These are phyloP conservation scores for Caenorhabditis uteleia DNA, from an alignment of 2,888 invertebrate species.

Conservation along the genomic window DNA sequence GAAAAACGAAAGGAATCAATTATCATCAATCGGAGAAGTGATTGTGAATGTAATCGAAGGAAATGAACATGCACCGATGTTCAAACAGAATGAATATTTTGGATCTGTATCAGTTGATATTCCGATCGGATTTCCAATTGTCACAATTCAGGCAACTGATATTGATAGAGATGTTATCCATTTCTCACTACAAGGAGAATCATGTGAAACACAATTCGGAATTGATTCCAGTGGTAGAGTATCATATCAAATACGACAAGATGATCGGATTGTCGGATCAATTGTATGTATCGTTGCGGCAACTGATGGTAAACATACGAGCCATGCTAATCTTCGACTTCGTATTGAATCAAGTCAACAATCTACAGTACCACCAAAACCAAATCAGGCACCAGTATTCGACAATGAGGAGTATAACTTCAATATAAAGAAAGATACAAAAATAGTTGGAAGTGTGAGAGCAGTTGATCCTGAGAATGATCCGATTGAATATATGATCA, in stretches of 20 bases:
- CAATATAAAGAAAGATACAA: constrained; percentile 7
- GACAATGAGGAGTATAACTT: constrained; percentile 18
- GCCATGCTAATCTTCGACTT: constrained; percentile 14
- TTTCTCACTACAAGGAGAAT: constrained; percentile 30
- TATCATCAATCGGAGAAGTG: constrained; percentile 15
- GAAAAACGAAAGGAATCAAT: constrained; percentile 18
- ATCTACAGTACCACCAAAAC: constrained; percentile 18
- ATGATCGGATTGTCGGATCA: constrained; percentile 10
- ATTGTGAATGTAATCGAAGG: constrained; percentile 11
- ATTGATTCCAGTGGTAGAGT: constrained; percentile 37
- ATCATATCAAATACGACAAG: constrained; percentile 9
- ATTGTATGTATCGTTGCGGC: constrained; percentile 33
- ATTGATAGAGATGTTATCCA: constrained; percentile 19
- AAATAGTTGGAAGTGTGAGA: constrained; percentile 33
- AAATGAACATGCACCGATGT: constrained; percentile 12
- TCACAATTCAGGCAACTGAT: constrained; percentile 41
- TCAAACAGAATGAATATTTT: constrained; percentile 15
- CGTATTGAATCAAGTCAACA: constrained; percentile 6
- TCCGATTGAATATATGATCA: constrained; percentile 38
- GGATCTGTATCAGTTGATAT: constrained; percentile 18
- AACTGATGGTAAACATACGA: constrained; percentile 26
- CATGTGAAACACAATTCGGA: constrained; percentile 22
- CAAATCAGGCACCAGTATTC: constrained; percentile 20
- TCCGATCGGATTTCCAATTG: constrained; percentile 32
- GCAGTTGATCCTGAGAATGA: constrained; percentile 45